These are phyloP conservation scores for Xerus inauris DNA, from an alignment of 2,113 vertebrate genomes.

Conservation along the genomic window DNA sequence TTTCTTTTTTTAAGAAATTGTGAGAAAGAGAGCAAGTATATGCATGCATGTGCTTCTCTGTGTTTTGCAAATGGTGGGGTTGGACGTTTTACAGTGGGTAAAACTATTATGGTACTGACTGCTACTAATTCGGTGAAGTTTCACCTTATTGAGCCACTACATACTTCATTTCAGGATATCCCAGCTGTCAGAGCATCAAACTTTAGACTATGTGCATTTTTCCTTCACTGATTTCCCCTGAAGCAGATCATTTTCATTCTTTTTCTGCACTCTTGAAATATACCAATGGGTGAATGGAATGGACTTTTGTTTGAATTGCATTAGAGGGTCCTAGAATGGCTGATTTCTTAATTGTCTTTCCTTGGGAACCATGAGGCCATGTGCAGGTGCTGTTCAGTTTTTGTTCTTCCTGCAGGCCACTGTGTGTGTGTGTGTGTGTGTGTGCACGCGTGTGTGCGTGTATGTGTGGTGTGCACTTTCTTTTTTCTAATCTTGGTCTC, in stretches of 20 bases:
- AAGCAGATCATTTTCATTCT: slow-evolving; percentile 50
- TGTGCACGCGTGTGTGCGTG: not conserved
- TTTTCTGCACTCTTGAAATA: slow-evolving; percentile 52
- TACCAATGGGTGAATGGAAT: not conserved
- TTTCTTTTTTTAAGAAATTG: not conserved
- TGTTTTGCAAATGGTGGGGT: not conserved
- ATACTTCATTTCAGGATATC: not conserved
- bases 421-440: not conserved
- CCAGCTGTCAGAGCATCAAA: slow-evolving; percentile 48
- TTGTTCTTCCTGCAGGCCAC: slow-evolving; percentile 35
- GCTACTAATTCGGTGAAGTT: slow-evolving; percentile 10
- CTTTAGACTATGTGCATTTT: not conserved
- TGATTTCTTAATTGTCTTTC: slow-evolving; percentile 43
- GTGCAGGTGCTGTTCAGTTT: slow-evolving; percentile 64
- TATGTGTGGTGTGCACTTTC: not conserved
- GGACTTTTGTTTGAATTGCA: slow-evolving; percentile 22
- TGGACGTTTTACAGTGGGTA: not conserved
- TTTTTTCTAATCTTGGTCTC: not conserved
- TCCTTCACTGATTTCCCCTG: not conserved
- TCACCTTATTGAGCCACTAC: not conserved
- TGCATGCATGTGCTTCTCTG: not conserved
- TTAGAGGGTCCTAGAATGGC: not conserved
- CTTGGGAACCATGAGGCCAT: not conserved
- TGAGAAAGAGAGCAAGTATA: not conserved
- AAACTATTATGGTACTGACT: not conserved